Evolutionary conservation across 2,888 invertebrate species (phyloP), one percentile per base, ranked within the genome.

Genomic region (Drosophila siamana): DNA sequence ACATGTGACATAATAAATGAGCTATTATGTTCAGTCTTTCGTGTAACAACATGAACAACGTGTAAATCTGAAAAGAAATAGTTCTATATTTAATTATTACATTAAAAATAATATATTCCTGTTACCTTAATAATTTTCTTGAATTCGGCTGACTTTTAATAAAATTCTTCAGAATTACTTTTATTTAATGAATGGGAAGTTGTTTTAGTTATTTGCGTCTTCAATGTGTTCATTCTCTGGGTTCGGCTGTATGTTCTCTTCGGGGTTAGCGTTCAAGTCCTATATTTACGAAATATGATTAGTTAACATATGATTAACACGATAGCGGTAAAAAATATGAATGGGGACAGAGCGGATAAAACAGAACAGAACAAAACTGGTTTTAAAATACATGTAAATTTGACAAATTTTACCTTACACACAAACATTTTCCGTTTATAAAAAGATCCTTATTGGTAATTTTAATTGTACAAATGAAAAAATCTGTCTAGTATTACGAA

Each of bases 401-500:
- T 59, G 13, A 63, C 54, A 73, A 74, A 59, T 68, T 74, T 74
- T 74, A 74, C 74, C 78, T 74, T 74, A 74, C 74, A 74, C 74
- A 74, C 68, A 78, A 68, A 78, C 68, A 78, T 74, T 68, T 63
- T 74, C 74, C 74, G 59, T 68, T 78, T 78, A 74, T 63, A 74
- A 46, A 74, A 74, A 57, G 74, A 78, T 78, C 74, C 74, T 74
- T 56, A 68, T 68, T 52, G 15, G 19, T 74, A 73, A 63, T 52
- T 55, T 9, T 11, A 57, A 69, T 48, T 74, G 69, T 55, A 69
- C 43, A 69, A 73, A 74, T 73, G 69, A 30, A 36, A 57, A 68
- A 74, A 69, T 74, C 72, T 74, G 69, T 69, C 46, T 54, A 28
- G 46, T 41, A 38, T 43, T 43, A 44, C 54, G 43, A 19, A 13